These are phyloP conservation scores for Anoplophora glabripennis DNA, from an alignment of 1,140 invertebrate genomes.

Conservation along the genomic window DNA sequence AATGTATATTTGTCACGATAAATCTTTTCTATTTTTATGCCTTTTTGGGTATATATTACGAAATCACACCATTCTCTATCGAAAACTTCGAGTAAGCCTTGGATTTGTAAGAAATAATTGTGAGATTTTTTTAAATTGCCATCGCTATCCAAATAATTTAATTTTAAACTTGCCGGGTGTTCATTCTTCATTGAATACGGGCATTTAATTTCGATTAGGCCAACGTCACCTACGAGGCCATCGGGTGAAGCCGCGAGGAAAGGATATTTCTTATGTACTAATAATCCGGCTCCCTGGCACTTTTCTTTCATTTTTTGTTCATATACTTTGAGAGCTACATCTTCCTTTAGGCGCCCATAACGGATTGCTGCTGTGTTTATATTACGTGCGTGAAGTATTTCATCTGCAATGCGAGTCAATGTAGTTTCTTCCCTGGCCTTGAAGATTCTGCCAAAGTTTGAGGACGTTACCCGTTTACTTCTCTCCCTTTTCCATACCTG, in stretches of 20 bases:
- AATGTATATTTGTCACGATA: neutral
- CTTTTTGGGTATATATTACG: slow-evolving; percentile 4
- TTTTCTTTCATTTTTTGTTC: neutral
- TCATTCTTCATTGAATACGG: slow-evolving; percentile 10
- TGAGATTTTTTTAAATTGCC: neutral
- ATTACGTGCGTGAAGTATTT: neutral
- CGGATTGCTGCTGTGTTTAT: neutral
- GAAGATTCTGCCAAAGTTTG: slow-evolving; percentile 13
- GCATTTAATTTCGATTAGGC: slow-evolving; percentile 26
- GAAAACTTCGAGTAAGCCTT: slow-evolving; percentile 11
- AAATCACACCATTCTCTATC: slow-evolving; percentile 12
- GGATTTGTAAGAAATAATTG: slow-evolving; percentile 18
- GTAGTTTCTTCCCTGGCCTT: neutral
- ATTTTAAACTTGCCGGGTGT: neutral
- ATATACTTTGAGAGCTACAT: neutral
- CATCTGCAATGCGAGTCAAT: too few relatives aligned
- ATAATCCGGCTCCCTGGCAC: slow-evolving; percentile 8
- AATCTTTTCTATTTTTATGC: neutral
- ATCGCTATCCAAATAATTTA: neutral
- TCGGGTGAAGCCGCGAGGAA: slow-evolving; percentile 23
- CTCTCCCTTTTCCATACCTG: slow-evolving; percentile 4
- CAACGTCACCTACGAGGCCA: slow-evolving; percentile 15
- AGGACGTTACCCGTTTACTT: slow-evolving; percentile 7
- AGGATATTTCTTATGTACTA: slow-evolving; percentile 7
- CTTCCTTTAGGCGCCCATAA: neutral